These are phyloP conservation scores for Molothrus ater DNA, from an alignment of 2,797 vertebrate species.

Conservation along the genomic window DNA sequence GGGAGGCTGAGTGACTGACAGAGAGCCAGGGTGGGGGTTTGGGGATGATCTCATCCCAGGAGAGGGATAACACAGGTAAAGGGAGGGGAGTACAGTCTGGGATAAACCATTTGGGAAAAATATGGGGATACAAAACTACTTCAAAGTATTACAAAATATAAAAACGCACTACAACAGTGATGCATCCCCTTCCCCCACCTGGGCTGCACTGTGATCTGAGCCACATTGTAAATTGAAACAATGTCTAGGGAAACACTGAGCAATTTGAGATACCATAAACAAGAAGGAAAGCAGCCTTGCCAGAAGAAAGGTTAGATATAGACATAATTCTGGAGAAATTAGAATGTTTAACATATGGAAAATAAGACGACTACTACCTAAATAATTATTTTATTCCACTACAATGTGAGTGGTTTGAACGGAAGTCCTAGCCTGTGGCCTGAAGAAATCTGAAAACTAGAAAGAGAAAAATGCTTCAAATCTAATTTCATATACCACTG, in stretches of 20 bases:
- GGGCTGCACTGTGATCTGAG: neutral
- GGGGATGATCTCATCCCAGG: too few species aligned
- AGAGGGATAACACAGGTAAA: too few species aligned
- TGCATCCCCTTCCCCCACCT: rapidly evolving
- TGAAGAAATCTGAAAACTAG: neutral
- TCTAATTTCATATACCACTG: neutral
- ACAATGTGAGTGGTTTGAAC: neutral
- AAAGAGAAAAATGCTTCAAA: neutral
- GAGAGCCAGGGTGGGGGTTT: too few species aligned
- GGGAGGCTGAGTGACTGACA: too few species aligned
- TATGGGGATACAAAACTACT: too few species aligned
- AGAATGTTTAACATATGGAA: neutral
- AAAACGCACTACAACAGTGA: too few species aligned
- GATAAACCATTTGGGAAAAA: too few species aligned
- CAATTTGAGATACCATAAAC: neutral
- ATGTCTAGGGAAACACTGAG: neutral
- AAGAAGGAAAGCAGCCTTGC: neutral
- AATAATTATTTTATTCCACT: neutral
- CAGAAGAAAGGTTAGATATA: neutral
- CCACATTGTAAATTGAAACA: neutral
- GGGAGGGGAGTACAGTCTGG: too few species aligned
- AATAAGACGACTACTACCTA: neutral
- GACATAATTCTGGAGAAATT: neutral
- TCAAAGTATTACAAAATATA: too few species aligned
- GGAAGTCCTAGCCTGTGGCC: neutral